phyloP scores from a whole-genome alignment of 2,888 invertebrate genomes.

The Xestia sexstrigata region DNA sequence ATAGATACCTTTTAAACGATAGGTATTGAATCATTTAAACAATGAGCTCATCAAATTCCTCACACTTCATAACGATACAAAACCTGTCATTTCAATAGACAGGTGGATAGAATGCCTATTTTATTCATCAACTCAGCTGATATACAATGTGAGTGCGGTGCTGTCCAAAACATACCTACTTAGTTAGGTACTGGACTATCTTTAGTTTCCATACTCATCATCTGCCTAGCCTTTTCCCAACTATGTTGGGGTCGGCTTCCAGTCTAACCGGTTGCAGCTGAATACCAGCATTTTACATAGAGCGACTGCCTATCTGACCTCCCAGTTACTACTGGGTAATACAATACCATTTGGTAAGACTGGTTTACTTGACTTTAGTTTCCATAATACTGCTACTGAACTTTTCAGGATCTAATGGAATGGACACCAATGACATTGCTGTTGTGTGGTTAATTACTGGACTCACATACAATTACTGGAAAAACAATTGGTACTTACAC shows the following conservation, averaged over 20 bases:
- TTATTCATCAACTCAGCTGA: neutral
- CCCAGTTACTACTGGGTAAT: too few species aligned
- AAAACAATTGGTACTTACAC: too few species aligned
- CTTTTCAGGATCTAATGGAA: neutral
- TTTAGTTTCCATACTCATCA: too few species aligned
- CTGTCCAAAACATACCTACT: neutral
- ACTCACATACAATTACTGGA: too few species aligned
- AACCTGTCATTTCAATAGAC: slow-evolving; percentile 1
- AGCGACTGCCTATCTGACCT: too few species aligned
- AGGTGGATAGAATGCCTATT: neutral
- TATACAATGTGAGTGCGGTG: neutral
- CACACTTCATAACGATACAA: neutral
- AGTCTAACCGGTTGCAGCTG: too few species aligned
- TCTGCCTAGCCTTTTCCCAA: too few species aligned
- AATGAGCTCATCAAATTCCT: slow-evolving; percentile 42
- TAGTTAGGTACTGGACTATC: neutral
- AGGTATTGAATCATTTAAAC: slow-evolving; percentile 15
- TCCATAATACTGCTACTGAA: neutral
- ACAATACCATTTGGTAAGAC: too few species aligned
- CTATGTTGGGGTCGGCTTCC: too few species aligned
- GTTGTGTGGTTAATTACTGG: neutral
- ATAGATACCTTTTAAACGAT: slow-evolving; percentile 18
- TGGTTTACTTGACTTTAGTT: too few species aligned
- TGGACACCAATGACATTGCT: neutral
- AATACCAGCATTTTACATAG: too few species aligned